Evolutionary conservation across 92 coral and sea anemone species (phyloP).

Genomic region (Phenganax stokvisi): DNA sequence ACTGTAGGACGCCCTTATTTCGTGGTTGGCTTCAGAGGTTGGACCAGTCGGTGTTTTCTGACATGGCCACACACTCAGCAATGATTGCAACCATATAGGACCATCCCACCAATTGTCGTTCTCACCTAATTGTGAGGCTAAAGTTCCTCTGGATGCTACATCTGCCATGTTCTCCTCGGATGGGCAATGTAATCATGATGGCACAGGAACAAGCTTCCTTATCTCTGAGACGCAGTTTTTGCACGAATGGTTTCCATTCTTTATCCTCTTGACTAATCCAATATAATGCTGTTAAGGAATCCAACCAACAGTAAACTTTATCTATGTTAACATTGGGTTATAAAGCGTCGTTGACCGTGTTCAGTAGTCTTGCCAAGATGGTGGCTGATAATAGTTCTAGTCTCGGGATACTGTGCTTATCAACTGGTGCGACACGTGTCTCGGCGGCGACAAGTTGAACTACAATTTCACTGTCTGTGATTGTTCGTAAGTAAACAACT

Average conservation of each 20-base stretch:
- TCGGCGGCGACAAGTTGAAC: too few species aligned
- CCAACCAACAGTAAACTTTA: too few species aligned
- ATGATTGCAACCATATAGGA: constrained; percentile 38
- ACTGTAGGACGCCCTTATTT: too few species aligned
- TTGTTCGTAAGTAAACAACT: too few species aligned
- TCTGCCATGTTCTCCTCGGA: constrained; percentile 42
- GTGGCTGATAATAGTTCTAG: too few species aligned
- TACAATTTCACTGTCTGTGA: too few species aligned
- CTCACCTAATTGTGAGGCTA: constrained; percentile 7
- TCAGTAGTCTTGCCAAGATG: too few species aligned
- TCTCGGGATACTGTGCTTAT: too few species aligned
- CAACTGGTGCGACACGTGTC: too few species aligned
- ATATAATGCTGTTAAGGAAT: too few species aligned
- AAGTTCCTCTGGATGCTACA: constrained; percentile 43
- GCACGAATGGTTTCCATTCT: constrained; percentile 54
- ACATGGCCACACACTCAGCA: constrained; percentile 27
- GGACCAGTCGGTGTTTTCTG: constrained; percentile 21
- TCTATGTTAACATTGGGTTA: too few species aligned
- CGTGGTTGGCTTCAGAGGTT: not conserved
- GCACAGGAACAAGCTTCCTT: constrained; percentile 23
- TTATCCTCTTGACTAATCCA: constrained; percentile 31
- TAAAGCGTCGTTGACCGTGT: too few species aligned
- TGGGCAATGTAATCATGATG: constrained; percentile 43
- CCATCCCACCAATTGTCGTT: constrained; percentile 42
- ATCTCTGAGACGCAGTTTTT: constrained; percentile 48